Base-by-base conservation (phyloP, 1,140 invertebrate genomes). In the Hesperophylax magnus region DNA sequence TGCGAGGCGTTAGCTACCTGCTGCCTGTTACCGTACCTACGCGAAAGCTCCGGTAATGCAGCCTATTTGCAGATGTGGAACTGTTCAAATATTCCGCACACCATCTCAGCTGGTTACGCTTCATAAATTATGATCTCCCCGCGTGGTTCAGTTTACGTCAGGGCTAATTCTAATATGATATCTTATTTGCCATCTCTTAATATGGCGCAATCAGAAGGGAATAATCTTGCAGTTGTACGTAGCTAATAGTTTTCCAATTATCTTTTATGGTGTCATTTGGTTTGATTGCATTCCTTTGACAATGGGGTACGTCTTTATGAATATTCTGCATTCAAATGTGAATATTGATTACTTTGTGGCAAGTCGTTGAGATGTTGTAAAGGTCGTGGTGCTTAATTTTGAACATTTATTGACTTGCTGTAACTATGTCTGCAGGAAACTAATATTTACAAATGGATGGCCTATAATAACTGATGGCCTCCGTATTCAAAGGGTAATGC, bases 1-100 rank as follows among this genome's bases (percentile, higher is more conserved):
- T 81, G 75, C 69, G 60, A 81, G 71, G 74, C 34, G 24, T 69
- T 18, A 52, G 17, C 79, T 31, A 52, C 54, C 39, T 47, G 39
- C 39, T 47, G 14, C 9, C 39, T 47, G 39, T 11, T 14, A 0
- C 11, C 17, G n/a, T 71, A 34, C 63, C 17, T 65, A 17, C 24
- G 24, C 39, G 24, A 18, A 34, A 11, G 27, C 27, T 27, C 15
- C 24, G 1, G 31, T 31, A 67, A 67, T 67, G 63, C 63, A 67
- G 63, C 63, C 22, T 67, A 67, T 67, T 67, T 67, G 63, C 63
- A 67, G 63, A 67, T 67, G 63, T 67, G 63, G 18, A n/a, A 67
- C 63, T 31, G 63, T 67, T 67, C 27, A 67, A 31, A 34, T 67
- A 67, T 67, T 47, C 31, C 63, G 63, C 63, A 34, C 63, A 14